These are phyloP conservation scores for Poecilobothrus nobilitatus DNA, from an alignment of 2,888 invertebrate species.

Conservation along the genomic window DNA sequence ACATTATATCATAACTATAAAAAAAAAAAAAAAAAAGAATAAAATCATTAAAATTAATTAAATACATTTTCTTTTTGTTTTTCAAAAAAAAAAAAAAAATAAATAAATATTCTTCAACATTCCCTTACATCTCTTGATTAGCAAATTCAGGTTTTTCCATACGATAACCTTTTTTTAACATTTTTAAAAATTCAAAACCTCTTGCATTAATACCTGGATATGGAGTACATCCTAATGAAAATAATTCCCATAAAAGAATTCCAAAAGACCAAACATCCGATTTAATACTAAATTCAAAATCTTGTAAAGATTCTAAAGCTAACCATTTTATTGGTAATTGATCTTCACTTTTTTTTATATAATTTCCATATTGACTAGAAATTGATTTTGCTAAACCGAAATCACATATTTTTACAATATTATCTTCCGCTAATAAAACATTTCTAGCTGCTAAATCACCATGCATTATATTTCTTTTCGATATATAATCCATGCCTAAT, in stretches of 20 bases:
- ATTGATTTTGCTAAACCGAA: slow-evolving; percentile 90
- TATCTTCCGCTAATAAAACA: slow-evolving; percentile 77
- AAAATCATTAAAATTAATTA: slow-evolving; percentile 4
- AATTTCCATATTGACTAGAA: slow-evolving; percentile 50
- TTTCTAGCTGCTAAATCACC: slow-evolving; percentile 88
- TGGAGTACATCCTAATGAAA: slow-evolving; percentile 75
- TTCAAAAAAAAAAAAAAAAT: neutral
- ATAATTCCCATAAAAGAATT: slow-evolving; percentile 83
- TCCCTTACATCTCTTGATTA: slow-evolving; percentile 68
- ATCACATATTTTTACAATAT: slow-evolving; percentile 92
- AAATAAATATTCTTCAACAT: neutral
- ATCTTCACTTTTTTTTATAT: slow-evolving; percentile 78
- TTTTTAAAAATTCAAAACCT: slow-evolving; percentile 54
- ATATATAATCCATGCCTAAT: slow-evolving; percentile 89
- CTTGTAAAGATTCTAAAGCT: slow-evolving; percentile 86
- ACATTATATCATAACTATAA: slow-evolving; percentile 66
- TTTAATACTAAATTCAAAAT: slow-evolving; percentile 84
- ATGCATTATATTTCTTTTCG: slow-evolving; percentile 76
- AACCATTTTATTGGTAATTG: slow-evolving; percentile 94
- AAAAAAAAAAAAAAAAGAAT: neutral
- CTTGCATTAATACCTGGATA: slow-evolving; percentile 72
- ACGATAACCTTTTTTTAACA: slow-evolving; percentile 74
- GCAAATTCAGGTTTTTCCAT: slow-evolving; percentile 81
- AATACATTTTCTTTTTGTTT: slow-evolving; percentile 10
- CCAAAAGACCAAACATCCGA: slow-evolving; percentile 94